Evolutionary conservation across 2,113 vertebrate genomes (phyloP), one percentile per base, ranked within the genome.

Genomic region (Cichladusa arquata): DNA sequence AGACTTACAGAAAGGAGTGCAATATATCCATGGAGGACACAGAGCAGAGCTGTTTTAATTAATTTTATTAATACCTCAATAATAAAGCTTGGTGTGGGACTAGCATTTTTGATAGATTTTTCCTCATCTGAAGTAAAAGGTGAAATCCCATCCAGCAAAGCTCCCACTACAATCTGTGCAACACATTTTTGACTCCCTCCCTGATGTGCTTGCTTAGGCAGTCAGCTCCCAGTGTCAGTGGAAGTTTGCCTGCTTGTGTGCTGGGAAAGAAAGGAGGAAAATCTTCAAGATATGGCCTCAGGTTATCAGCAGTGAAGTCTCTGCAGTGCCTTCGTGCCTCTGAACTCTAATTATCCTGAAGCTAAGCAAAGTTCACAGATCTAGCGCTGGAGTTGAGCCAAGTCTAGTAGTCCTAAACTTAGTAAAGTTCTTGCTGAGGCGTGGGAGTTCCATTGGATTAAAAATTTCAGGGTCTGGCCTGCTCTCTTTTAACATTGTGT

Each of bases 271-370:
- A 88, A 58, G 24, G 14, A 56, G 54, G 33, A 80, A 92, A 90
- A 76, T 34, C 70, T 82, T 90, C 66, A 58, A 95, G 91, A 80
- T 42, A 29, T 13, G 38, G 70, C 81, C 81, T 89, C 3, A 0
- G 86, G 77, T 88, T 92, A 81, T 74, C 19, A 2, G 72, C 69
- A 83, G 77, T 33, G 91, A 81, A 90, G 60, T 36, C 34, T 88
- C 80, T 60, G 60, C 67, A 51, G 19, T 79, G 28, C 61, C 24
- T 88, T 33, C 18, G 36, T 67, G 61, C 53, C 36, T 91, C 92
- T 94, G 94, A 96, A 96, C 77, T 85, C 53, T 69, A 82, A 85
- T 36, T 88, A 65, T 53, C 84, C 89, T 34, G 74, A 91, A 92
- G 73, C 57, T 48, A 79, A 74, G 89, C 61, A 89, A 91, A 91